A percentile compares a stretch with the other conserved stretches of the same genome.
These are phyloP conservation scores for Tuta absoluta DNA, from an alignment of 2,888 invertebrate genomes.

Conservation along the genomic window DNA sequence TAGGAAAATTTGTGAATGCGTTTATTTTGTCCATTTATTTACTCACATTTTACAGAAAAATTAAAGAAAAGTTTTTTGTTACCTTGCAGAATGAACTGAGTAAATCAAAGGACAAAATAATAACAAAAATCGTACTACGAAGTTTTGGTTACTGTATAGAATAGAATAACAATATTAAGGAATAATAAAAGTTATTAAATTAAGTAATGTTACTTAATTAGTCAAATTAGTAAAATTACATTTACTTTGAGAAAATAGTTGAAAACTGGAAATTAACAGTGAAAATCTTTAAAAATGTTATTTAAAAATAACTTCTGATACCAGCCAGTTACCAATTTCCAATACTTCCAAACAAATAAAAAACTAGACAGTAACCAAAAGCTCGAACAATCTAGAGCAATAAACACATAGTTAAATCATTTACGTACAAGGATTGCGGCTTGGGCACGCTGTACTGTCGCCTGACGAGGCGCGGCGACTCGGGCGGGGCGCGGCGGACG, in stretches of 20 bases:
- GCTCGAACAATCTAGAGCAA: slow-evolving; percentile 5
- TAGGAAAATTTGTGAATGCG: neutral
- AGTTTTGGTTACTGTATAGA: slow-evolving; percentile 18
- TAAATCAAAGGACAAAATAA: slow-evolving; percentile 1
- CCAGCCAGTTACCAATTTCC: neutral
- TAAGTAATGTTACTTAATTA: slow-evolving; percentile 19
- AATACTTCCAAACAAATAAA: neutral
- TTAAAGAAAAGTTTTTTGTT: neutral
- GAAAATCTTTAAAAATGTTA: neutral
- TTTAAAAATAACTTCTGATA: neutral
- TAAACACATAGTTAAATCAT: slow-evolving; percentile 27
- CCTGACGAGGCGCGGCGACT: slow-evolving; percentile 64
- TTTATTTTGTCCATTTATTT: neutral
- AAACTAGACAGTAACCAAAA: slow-evolving; percentile 15
- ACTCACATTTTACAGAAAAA: neutral
- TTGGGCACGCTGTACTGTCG: slow-evolving; percentile 59
- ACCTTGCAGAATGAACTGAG: neutral
- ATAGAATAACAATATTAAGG: neutral
- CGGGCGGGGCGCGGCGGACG: slow-evolving; percentile 55
- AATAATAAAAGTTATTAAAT: neutral
- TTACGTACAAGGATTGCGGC: slow-evolving; percentile 70
- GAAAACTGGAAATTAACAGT: neutral
- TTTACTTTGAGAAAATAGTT: neutral
- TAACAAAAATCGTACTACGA: neutral
- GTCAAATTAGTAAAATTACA: slow-evolving; percentile 12